Conservation (phyloP, 2,797 vertebrate genomes). For the Pseudochromis fuscus region DNA sequence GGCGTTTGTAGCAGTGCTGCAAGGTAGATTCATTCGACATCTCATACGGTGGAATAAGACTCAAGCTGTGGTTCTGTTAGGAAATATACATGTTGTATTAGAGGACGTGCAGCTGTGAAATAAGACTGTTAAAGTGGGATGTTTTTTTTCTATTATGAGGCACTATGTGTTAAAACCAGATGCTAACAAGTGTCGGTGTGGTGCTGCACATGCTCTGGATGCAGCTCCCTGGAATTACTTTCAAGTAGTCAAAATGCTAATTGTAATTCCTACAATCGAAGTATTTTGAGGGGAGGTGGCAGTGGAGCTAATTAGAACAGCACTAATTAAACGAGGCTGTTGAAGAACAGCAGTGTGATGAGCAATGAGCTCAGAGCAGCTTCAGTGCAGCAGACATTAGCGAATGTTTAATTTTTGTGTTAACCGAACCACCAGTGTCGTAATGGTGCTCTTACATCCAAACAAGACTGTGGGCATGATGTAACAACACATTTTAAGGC, state of each 20-base stretch:
- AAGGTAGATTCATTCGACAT: background rate
- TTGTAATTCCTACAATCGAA: slow-evolving; percentile 7
- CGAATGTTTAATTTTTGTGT: background rate
- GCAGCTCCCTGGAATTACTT: background rate
- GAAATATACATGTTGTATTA: background rate
- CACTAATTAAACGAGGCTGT: slow-evolving; percentile 17
- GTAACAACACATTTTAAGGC: no score
- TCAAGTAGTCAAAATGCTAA: background rate
- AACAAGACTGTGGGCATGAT: background rate
- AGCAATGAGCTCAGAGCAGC: background rate
- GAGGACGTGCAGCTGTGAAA: background rate
- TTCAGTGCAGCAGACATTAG: background rate
- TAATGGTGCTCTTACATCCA: no score
- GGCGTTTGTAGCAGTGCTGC: slow-evolving; percentile 1
- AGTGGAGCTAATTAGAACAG: slow-evolving; percentile 21
- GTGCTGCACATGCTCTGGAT: background rate
- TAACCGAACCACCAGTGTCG: background rate
- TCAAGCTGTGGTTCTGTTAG: background rate
- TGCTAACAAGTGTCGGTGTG: background rate
- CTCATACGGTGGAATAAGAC: slow-evolving; percentile 9
- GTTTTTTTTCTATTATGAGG: background rate
- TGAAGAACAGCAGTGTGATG: slow-evolving; percentile 5
- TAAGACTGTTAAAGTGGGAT: background rate
- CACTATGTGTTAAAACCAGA: background rate
- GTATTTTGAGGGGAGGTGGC: slow-evolving; percentile 13